Evolutionary conservation across 2,113 vertebrate species (phyloP), one percentile per base, ranked within the genome.

Genomic region (Sminthopsis crassicaudata): DNA sequence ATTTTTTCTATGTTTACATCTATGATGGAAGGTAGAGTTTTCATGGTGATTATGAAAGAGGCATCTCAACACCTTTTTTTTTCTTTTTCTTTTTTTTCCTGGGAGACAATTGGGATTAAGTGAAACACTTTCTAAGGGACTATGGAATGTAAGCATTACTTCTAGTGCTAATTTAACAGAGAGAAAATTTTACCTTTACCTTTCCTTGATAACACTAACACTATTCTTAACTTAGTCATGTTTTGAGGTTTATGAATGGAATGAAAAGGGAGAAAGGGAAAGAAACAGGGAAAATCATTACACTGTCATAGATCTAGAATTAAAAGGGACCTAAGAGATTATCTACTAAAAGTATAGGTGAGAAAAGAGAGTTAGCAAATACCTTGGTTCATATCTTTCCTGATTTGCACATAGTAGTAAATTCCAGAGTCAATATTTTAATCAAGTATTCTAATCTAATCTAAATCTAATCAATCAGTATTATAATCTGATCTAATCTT

Each of bases 141-240:
- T 92, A 90, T 93, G 46, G 52, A 42, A 46, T 24, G 27, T 42
- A 19, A 2, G 46, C 91, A 53, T 46, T 94, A 46, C 12, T 50
- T 91, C 90, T 96, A 46, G 0, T 25, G 25, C 36, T 92, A 46
- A 16, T 93, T 96, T 96, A 91, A 2, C 54, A 95, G 50, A 36
- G 50, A 36, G n/a, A 91, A 53, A 53, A 0, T 36, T 92, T 5
- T 22, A 7, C 8, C 48, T 95, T 95, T 88, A 3, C 30, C 10
- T 51, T 94, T 96, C 92, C 30, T n/a, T 95, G 90, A 84, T 46
- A 51, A 0, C 90, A 1, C 36, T 53, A 91, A 60, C 52, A 53
- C 92, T 60, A 36, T 25, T 55, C 1, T 92, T 55, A 89, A 2
- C 51, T 91, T 42, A 19, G 10, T n/a, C 36, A n/a, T 84, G 3